phyloP scores from a whole-genome alignment of 2,888 invertebrate genomes.

The Eupithecia subumbrata region DNA sequence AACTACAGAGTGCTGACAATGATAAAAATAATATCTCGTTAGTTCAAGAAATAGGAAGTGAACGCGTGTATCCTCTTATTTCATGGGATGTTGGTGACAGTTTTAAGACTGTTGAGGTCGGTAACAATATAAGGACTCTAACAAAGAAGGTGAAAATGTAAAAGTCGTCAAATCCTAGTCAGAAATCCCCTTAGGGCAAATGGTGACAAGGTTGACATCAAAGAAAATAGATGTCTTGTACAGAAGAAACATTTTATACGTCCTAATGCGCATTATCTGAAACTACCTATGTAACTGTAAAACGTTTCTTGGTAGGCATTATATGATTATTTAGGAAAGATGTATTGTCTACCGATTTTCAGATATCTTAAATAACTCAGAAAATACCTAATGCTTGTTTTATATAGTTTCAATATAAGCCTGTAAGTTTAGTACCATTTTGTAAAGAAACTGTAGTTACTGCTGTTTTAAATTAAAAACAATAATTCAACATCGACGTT shows the following conservation, averaged over 20 bases:
- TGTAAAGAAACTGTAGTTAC: not conserved
- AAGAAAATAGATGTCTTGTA: slow-evolving; percentile 26
- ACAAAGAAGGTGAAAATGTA: slow-evolving; percentile 1
- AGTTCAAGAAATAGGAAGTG: not conserved
- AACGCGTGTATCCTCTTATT: slow-evolving; percentile 21
- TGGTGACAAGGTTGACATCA: slow-evolving; percentile 31
- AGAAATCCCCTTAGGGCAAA: slow-evolving; percentile 21
- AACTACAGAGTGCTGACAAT: too few relatives aligned
- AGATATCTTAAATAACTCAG: too few relatives aligned
- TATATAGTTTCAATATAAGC: too few relatives aligned
- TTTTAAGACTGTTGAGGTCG: slow-evolving; percentile 23
- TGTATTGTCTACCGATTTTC: not conserved
- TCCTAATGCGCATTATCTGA: not conserved
- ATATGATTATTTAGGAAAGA: not conserved
- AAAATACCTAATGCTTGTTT: not conserved
- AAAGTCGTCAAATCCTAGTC: slow-evolving; percentile 5
- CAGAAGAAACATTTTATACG: not conserved
- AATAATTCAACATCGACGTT: not conserved
- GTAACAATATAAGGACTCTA: slow-evolving; percentile 4
- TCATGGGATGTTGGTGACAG: slow-evolving; percentile 21
- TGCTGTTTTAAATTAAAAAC: not conserved
- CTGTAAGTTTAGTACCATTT: not conserved
- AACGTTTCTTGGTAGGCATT: not conserved
- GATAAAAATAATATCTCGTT: not conserved
- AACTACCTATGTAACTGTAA: not conserved